Base-by-base conservation (phyloP, 2,888 invertebrate genomes). In the Chromoteleia sp. region DNA sequence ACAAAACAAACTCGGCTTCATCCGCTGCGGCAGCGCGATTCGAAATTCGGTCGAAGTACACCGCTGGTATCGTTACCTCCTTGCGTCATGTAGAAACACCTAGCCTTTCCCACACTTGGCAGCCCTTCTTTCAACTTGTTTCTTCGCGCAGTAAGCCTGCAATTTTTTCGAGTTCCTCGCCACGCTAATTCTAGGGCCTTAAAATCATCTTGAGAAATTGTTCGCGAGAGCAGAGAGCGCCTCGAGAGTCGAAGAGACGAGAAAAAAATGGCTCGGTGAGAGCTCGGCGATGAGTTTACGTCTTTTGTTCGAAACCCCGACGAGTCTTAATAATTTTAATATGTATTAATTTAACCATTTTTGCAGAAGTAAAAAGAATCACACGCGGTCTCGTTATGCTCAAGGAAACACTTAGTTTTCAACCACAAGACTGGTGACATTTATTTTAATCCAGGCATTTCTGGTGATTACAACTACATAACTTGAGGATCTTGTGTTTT, bases 121-220 rank as follows among this genome's bases (percentile, higher is more conserved):
- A 77, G 84, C 83, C 82, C 85, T 85, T 83, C 85, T 79, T 76
- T 81, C 77, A 74, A 63, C 75, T 74, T 80, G 81, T 84, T 84
- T 84, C 83, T 82, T 84, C 74, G 75, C 79, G 71, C 52, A 45
- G 83, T 84, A 87, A 88, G 87, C 88, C 89, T 88, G 85, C 88
- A 89, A 89, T 89, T 86, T 89, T 87, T 83, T 82, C 82, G 83
- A 83, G 83, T 84, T 84, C 84, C 84, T 85, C 75, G 86, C 85
- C 85, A 85, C 84, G 87, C 82, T 89, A 89, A 89, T 89, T 89
- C 87, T 87, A 89, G 88, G 86, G 84, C 87, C 84, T 85, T 84
- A 83, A 86, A 88, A 87, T 83, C 84, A 85, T 85, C 86, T 86
- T 84, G 88, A 82, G 86, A 85, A 86, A 85, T 86, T 85, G 85